Conservation (phyloP, 2,888 invertebrate genomes). For the Odontocolon sp. region DNA sequence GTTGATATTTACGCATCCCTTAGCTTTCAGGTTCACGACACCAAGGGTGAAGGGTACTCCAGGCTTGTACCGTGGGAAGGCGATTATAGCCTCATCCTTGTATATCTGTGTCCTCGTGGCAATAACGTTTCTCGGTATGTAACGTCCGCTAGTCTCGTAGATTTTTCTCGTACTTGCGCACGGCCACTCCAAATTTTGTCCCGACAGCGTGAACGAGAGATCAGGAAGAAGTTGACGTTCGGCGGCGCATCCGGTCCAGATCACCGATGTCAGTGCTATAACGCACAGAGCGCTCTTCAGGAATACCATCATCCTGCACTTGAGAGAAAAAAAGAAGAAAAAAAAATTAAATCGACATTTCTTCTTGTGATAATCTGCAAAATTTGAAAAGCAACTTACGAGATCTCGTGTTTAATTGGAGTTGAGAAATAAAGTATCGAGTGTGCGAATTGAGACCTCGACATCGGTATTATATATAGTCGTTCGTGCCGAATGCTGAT, state of each 20-base stretch:
- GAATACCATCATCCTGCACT: constrained; percentile 65
- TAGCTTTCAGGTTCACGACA: constrained; percentile 81
- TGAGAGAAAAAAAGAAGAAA: background rate
- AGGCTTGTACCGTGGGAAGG: constrained; percentile 84
- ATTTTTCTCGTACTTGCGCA: constrained; percentile 82
- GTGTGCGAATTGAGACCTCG: constrained; percentile 21
- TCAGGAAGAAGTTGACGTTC: constrained; percentile 71
- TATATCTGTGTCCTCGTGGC: constrained; percentile 84
- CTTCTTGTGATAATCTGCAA: background rate
- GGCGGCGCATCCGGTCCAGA: constrained; percentile 37
- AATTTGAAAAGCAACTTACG: constrained; percentile 14
- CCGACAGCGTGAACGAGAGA: constrained; percentile 67
- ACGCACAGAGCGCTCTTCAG: constrained; percentile 61
- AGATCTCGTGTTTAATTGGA: constrained; percentile 1
- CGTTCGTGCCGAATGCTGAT: constrained; percentile 3
- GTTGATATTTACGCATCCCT: constrained; percentile 84
- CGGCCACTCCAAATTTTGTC: constrained; percentile 80
- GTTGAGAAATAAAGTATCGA: constrained; percentile 18
- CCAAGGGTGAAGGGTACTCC: constrained; percentile 88
- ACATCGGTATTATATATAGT: constrained; percentile 58
- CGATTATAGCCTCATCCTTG: constrained; percentile 83
- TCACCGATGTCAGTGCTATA: constrained; percentile 41
- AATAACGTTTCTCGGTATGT: constrained; percentile 83
- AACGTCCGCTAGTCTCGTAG: constrained; percentile 83
- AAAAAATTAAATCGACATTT: background rate